phyloP scores from a whole-genome alignment of 2,888 invertebrate species.

The Isotomurus palustris region DNA sequence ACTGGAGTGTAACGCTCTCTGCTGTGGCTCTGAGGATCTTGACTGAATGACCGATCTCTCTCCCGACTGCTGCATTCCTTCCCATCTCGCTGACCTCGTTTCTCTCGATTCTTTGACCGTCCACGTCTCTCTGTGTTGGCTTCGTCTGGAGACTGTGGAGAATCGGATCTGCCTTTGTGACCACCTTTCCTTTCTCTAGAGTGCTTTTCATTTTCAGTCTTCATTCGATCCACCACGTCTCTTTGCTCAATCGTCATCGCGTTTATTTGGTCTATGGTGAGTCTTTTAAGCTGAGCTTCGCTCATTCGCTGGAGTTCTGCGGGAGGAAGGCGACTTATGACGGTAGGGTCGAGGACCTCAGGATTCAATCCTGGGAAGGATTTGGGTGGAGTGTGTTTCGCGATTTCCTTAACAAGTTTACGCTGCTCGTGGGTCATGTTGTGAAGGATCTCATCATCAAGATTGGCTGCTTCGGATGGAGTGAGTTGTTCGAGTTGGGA shows the following conservation, averaged over 20 bases:
- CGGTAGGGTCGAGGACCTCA: neutral
- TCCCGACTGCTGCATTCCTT: too few species aligned
- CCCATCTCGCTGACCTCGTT: neutral
- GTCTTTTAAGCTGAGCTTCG: neutral
- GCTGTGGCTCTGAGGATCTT: constrained; percentile 6
- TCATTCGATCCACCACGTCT: too few species aligned
- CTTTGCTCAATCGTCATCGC: constrained; percentile 4
- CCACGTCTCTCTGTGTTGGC: neutral
- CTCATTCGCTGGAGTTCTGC: constrained; percentile 6
- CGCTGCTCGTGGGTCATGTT: constrained; percentile 4
- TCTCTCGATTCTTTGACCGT: neutral
- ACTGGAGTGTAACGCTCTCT: constrained; percentile 12
- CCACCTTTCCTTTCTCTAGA: neutral
- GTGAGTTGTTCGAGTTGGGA: too few species aligned
- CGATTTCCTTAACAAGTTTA: constrained; percentile 6
- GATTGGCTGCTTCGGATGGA: neutral
- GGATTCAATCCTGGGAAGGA: neutral
- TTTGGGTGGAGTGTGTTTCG: neutral
- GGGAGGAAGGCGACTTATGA: neutral
- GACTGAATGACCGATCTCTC: neutral
- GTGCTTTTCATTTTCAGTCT: too few species aligned
- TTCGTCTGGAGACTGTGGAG: too few species aligned
- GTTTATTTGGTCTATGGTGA: constrained; percentile 5
- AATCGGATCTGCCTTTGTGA: too few species aligned
- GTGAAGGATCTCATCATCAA: constrained; percentile 2